Percentiles rank a stretch among this genome's conserved stretches.
Conservation (phyloP, 2,888 invertebrate genomes). For the Ennomos erosarius region DNA sequence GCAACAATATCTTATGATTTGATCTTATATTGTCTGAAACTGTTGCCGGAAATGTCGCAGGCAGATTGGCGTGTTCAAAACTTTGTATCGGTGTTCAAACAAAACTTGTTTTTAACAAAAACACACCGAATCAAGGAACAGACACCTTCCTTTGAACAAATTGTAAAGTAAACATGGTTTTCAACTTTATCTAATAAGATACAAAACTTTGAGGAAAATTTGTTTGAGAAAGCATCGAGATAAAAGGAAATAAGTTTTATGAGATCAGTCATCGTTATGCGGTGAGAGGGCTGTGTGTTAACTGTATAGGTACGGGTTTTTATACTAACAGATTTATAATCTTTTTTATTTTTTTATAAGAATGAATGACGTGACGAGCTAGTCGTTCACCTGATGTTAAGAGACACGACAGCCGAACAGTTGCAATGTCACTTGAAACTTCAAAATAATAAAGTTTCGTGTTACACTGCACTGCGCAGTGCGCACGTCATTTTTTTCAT, state of each 20-base stretch:
- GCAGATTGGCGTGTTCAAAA: slow-evolving; percentile 4
- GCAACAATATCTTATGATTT: slow-evolving; percentile 17
- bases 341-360: too few relatives aligned
- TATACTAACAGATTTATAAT: too few relatives aligned
- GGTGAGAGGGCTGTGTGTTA: background rate
- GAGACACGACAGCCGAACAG: too few relatives aligned
- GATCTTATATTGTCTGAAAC: background rate
- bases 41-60: slow-evolving; percentile 2
- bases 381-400: too few relatives aligned
- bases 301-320: too few relatives aligned
- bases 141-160: slow-evolving; percentile 10
- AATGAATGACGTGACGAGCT: too few relatives aligned
- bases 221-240: slow-evolving; percentile 10
- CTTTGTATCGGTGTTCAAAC: slow-evolving; percentile 10
- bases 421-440: too few relatives aligned
- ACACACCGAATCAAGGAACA: slow-evolving; percentile 2
- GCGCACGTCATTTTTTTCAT: too few relatives aligned
- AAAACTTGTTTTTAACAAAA: slow-evolving; percentile 9
- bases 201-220: slow-evolving; percentile 12
- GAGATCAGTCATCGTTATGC: slow-evolving; percentile 3
- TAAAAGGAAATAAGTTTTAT: slow-evolving; percentile 18
- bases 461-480: too few relatives aligned
- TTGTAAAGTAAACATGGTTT: slow-evolving; percentile 18
- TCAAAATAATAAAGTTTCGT: too few relatives aligned
- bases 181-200: slow-evolving; percentile 10